Evolutionary conservation across 35 echinoderm and acorn worm species (phyloP).

Genomic region (Strongylocentrotus purpuratus): DNA sequence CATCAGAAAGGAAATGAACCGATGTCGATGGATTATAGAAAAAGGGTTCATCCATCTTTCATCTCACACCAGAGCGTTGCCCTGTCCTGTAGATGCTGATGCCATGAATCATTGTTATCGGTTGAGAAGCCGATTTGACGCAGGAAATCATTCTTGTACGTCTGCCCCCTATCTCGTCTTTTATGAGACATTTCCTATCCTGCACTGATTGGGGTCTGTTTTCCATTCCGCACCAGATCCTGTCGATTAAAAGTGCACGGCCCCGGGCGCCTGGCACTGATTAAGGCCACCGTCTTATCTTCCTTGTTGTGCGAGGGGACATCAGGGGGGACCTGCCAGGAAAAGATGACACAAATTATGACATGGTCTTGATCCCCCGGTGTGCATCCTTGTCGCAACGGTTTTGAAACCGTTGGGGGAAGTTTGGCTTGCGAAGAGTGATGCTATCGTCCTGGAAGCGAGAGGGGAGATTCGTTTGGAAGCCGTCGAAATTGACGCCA

Average conservation of each 20-base stretch:
- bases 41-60: neutral
- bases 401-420: neutral
- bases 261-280: neutral
- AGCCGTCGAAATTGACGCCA: neutral
- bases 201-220: neutral
- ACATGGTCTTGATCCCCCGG: neutral
- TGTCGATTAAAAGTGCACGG: neutral
- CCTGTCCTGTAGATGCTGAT: neutral
- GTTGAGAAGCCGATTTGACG: neutral
- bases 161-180: neutral
- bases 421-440: neutral
- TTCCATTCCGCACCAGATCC: neutral
- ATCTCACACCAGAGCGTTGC: neutral
- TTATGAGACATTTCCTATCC: neutral
- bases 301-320: neutral
- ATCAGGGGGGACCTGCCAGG: neutral
- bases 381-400: neutral
- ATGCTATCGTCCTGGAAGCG: neutral
- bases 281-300: neutral
- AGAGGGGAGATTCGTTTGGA: neutral
- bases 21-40: neutral
- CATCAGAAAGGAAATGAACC: too few species aligned
- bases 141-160: slow-evolving; percentile 9
- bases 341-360: slow-evolving; percentile 14
- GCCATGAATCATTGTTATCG: neutral